Evolutionary conservation across 1,140 invertebrate species (phyloP), one percentile per base, ranked within the genome.

Genomic region (Leptinotarsa undecemlineata): DNA sequence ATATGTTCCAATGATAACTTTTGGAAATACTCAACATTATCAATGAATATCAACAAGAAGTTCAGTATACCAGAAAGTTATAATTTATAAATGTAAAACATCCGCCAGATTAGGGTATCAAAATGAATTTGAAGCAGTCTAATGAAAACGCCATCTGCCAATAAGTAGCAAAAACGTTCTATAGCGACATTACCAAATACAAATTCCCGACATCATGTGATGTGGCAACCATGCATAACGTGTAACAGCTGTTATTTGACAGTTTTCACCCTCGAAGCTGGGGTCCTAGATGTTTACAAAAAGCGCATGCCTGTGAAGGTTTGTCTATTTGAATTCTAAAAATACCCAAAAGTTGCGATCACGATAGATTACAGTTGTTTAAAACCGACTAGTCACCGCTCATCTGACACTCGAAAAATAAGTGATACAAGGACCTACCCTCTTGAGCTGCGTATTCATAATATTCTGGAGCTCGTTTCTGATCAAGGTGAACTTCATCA

Each of bases 401-500:
- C 33, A 17, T 47, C 13, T 42, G 33, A 42, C 33, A 42, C 11
- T 42, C 8, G 33, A 42, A 42, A 42, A 42, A 42, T 42, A 42
- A 42, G 11, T 42, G 11, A 42, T 42, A 42, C 33, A 70, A 26
- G 51, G 87, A 91, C 91, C 92, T 92, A 98, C 97, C 96, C 95
- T 90, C 90, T 95, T 97, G 70, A 99, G 89, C 85, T 97, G 96
- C 85, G 96, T 96, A 84, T 96, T 94, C 89, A 97, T 95, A 82
- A 98, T 96, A 89, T 98, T 98, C 87, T 98, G 95, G 81, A 99
- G 90, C 88, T 98, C 97, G 86, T 98, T 98, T 84, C 92, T 92
- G 83, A 99, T 98, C 67, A 99, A 93, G 84, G 92, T 96, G 87
- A 98, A 98, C 87, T 97, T 98, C 92, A 99, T 98, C 91, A 98